Percentiles rank a stretch among this genome's conserved stretches.
Conservation (phyloP, 2,797 vertebrate genomes). For the Loriculus beryllinus region DNA sequence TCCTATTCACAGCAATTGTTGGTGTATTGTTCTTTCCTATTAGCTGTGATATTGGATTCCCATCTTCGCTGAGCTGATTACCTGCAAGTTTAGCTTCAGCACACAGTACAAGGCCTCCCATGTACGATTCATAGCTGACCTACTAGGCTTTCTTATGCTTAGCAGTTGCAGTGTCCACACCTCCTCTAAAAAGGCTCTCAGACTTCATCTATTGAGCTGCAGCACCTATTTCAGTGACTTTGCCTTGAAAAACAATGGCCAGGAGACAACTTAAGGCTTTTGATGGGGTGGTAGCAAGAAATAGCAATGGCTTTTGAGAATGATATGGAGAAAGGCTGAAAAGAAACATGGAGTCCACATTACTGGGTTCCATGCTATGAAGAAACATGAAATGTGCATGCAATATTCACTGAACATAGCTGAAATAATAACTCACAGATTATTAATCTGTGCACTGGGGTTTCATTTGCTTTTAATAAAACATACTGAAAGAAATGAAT, state of each 20-base stretch:
- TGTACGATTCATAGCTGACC: neutral
- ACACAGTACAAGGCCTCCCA: fast-evolving
- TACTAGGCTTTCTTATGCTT: neutral
- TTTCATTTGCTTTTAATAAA: conserved; percentile 15
- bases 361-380: neutral
- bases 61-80: neutral
- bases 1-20: neutral
- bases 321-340: neutral
- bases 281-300: neutral
- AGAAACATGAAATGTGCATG: neutral
- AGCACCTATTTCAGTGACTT: neutral
- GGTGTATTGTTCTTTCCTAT: neutral
- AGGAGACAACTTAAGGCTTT: neutral
- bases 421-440: neutral
- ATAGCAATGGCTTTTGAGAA: neutral
- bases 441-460: neutral
- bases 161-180: neutral
- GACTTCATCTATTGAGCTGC: neutral
- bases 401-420: neutral
- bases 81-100: neutral
- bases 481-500: neutral
- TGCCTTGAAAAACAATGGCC: neutral
- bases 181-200: neutral
- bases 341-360: neutral
- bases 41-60: neutral